Percentiles rank a stretch among this genome's conserved stretches.
Conservation (phyloP, 1,140 invertebrate species). For the Eriosoma lanigerum region DNA sequence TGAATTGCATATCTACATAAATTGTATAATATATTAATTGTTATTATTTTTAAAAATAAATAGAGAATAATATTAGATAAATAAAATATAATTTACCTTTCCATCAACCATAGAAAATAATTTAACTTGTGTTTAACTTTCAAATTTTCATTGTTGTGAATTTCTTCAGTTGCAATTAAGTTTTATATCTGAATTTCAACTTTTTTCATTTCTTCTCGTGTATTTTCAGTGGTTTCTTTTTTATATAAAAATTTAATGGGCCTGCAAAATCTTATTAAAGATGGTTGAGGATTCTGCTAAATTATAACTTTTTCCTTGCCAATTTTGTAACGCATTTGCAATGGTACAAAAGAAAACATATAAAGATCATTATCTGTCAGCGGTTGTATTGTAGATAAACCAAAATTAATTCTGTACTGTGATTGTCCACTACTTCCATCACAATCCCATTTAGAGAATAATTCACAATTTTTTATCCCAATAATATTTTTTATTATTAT, state of each 20-base stretch:
- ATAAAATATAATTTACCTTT: background rate
- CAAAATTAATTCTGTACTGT: background rate
- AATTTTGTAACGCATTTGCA: background rate
- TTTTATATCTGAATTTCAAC: background rate
- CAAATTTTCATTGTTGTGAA: background rate
- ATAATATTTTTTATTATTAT: no score
- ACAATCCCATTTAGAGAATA: background rate
- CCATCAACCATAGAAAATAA: background rate
- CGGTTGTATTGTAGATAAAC: background rate
- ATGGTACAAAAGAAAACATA: background rate
- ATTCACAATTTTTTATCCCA: background rate
- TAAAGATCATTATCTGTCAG: background rate
- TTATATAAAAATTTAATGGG: constrained; percentile 11
- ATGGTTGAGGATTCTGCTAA: background rate
- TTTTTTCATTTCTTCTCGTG: background rate
- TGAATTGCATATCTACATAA: background rate
- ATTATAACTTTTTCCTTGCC: background rate
- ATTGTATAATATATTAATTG: no score
- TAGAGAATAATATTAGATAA: no score
- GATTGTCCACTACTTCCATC: background rate
- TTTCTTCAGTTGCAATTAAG: background rate
- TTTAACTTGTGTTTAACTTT: background rate
- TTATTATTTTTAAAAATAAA: no score
- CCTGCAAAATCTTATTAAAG: background rate
- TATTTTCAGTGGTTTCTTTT: constrained; percentile 2